Conservation (phyloP, 1,140 invertebrate species). For the Eriocheir sinensis region DNA sequence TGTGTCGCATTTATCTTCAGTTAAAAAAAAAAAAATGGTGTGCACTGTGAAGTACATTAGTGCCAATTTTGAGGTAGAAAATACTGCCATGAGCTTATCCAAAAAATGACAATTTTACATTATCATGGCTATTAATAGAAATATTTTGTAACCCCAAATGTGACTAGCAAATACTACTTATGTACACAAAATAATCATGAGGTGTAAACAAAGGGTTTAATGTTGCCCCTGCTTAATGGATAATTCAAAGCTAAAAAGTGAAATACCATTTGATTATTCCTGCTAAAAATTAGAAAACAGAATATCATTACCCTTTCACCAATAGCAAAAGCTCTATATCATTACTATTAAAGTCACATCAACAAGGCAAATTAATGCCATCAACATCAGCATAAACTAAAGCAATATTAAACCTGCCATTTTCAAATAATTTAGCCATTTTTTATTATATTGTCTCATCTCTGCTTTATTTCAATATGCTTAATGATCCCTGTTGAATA, state of each 20-base stretch:
- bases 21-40: background rate
- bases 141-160: background rate
- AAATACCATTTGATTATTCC: too few relatives aligned
- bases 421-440: background rate
- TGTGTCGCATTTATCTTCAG: background rate
- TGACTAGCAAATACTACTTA: too few relatives aligned
- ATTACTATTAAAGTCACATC: too few relatives aligned
- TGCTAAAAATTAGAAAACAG: too few relatives aligned
- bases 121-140: background rate
- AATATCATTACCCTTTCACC: too few relatives aligned
- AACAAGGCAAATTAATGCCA: too few relatives aligned
- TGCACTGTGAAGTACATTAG: background rate
- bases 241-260: too few relatives aligned
- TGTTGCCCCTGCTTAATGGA: too few relatives aligned
- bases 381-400: background rate
- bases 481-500: background rate
- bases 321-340: too few relatives aligned
- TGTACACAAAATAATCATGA: too few relatives aligned
- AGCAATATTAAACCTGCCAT: background rate
- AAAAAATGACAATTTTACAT: background rate
- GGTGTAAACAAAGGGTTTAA: too few relatives aligned
- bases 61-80: background rate
- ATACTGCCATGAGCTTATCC: too few relatives aligned
- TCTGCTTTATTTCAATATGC: background rate
- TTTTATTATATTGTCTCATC: background rate